Evolutionary conservation across 2,113 vertebrate species (phyloP).

Genomic region (Podarcis cretensis): DNA sequence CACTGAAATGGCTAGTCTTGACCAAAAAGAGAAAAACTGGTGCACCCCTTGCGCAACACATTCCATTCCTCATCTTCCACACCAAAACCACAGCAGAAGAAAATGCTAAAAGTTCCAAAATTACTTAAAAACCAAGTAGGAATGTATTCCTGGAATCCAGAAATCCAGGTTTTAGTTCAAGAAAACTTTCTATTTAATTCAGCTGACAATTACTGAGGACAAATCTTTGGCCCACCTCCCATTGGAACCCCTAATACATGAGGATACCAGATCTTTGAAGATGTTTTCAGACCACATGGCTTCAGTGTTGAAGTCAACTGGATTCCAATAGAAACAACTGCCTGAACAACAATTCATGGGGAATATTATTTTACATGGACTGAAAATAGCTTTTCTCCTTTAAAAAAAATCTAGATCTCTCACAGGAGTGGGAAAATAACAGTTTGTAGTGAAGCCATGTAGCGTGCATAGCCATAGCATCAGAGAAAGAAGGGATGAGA

Average conservation of each 20-base stretch:
- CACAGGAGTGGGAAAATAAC: not conserved
- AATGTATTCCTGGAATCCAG: not conserved
- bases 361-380: conserved; percentile 50
- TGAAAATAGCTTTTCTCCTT: conserved; percentile 56
- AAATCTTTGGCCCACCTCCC: not conserved
- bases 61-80: not conserved
- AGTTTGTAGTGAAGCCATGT: not conserved
- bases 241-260: not conserved
- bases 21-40: not conserved
- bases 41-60: not conserved
- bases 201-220: not conserved
- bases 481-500: not conserved
- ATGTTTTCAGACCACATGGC: conserved; percentile 2
- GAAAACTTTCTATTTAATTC: not conserved
- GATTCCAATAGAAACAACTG: conserved; percentile 57
- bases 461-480: not conserved
- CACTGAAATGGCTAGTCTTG: not conserved
- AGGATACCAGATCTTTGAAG: conserved; percentile 1
- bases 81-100: not conserved
- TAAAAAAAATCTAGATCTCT: conserved; percentile 2
- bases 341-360: conserved; percentile 49
- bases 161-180: not conserved
- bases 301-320: conserved; percentile 9
- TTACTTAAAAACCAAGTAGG: conserved; percentile 5
- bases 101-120: not conserved